A percentile compares a stretch with the other conserved stretches of the same genome.
Conservation (phyloP, 1,140 invertebrate species). For the Drosophila bocki region DNA sequence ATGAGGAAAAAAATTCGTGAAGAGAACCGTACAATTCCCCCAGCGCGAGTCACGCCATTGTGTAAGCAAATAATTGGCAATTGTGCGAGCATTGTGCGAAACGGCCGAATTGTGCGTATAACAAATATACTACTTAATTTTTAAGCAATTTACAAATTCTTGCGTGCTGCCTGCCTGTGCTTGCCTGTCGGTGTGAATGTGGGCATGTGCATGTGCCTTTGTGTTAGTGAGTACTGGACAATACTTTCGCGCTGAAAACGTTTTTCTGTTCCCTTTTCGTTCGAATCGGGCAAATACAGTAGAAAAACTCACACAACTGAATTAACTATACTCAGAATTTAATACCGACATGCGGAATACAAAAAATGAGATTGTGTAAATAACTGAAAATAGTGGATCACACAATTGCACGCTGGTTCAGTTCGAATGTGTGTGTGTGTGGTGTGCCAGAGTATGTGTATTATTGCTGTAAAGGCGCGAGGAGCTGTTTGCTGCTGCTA, state of each 20-base stretch:
- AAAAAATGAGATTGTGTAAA: conserved; percentile 71
- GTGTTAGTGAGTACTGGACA: conserved; percentile 58
- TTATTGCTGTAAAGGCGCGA: conserved; percentile 74
- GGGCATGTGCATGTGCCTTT: conserved; percentile 37
- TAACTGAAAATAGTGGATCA: conserved; percentile 77
- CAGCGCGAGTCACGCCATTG: conserved; percentile 58
- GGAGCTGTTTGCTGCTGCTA: conserved; percentile 42
- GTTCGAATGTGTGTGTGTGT: conserved; percentile 14
- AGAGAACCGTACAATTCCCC: conserved; percentile 63
- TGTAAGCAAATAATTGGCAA: conserved; percentile 47
- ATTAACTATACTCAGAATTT: conserved; percentile 42
- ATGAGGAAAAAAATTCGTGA: conserved; percentile 76
- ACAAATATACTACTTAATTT: conserved; percentile 49
- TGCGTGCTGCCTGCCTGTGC: conserved; percentile 63
- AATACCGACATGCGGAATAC: conserved; percentile 26
- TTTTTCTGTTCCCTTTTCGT: conserved; percentile 57
- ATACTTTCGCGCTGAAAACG: conserved; percentile 80
- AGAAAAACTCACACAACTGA: conserved; percentile 21
- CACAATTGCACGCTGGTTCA: conserved; percentile 41
- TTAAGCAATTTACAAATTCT: conserved; percentile 74
- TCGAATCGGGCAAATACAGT: conserved; percentile 9
- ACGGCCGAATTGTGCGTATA: conserved; percentile 71
- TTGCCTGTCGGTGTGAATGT: conserved; percentile 46
- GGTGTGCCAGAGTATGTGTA: conserved; percentile 11
- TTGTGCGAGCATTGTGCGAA: conserved; percentile 46